Evolutionary conservation across 2,888 invertebrate species (phyloP).

Genomic region (Ypsolopha scabrella): DNA sequence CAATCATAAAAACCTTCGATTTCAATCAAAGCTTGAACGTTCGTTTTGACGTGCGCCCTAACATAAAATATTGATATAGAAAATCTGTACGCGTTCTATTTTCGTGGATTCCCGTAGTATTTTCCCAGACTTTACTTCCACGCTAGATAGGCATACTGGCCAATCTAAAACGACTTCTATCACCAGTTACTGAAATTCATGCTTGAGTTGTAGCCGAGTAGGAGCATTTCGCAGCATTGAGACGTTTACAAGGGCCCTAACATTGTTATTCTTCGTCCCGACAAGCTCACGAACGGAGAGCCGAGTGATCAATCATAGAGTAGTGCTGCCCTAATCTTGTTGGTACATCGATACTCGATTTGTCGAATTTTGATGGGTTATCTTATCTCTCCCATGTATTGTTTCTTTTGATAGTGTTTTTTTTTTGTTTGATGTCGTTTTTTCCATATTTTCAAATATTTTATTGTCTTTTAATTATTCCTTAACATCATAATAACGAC

Average conservation of each 20-base stretch:
- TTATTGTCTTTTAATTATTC: no score
- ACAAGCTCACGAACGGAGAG: slow-evolving; percentile 46
- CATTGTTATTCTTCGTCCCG: slow-evolving; percentile 64
- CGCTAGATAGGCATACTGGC: no score
- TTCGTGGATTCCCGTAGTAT: slow-evolving; percentile 14
- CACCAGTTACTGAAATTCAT: background rate
- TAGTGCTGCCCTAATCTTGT: slow-evolving; percentile 29
- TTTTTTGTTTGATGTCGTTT: no score
- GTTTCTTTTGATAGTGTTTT: background rate
- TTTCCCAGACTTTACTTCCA: background rate
- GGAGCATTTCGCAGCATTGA: slow-evolving; percentile 52
- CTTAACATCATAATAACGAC: no score
- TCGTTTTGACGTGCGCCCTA: background rate
- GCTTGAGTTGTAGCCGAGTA: slow-evolving; percentile 22
- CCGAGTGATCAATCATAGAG: slow-evolving; percentile 55
- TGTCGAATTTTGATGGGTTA: slow-evolving; percentile 10
- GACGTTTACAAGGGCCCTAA: slow-evolving; percentile 58
- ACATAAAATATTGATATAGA: slow-evolving; percentile 18
- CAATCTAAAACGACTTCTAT: no score
- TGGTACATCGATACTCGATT: slow-evolving; percentile 20
- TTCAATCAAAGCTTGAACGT: background rate
- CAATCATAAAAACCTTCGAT: no score
- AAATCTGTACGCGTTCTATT: slow-evolving; percentile 16
- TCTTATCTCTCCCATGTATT: background rate
- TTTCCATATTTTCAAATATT: no score